Percentiles rank a stretch among this genome's conserved stretches.
phyloP scores from a whole-genome alignment of 2,113 vertebrate genomes.

The Hemibagrus wyckioides region DNA sequence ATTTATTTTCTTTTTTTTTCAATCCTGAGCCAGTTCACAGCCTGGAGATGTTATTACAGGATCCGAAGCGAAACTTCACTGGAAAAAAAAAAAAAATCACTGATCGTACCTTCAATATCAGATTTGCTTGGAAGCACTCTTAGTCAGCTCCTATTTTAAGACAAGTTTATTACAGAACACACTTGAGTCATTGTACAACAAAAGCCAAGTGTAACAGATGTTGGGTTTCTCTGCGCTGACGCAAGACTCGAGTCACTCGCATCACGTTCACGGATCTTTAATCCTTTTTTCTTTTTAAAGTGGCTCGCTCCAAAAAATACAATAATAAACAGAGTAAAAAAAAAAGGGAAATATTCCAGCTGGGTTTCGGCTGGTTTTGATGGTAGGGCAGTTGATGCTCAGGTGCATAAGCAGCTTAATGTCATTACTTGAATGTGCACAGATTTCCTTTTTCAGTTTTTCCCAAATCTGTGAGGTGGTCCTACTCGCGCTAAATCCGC shows the following conservation, averaged over 20 bases:
- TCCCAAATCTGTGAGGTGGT: background rate
- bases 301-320: background rate
- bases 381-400: background rate
- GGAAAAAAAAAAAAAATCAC: background rate
- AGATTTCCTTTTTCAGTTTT: background rate
- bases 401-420: background rate
- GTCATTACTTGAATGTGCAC: background rate
- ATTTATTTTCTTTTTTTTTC: too few relatives aligned
- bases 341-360: background rate
- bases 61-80: background rate
- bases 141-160: background rate
- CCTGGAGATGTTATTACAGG: background rate
- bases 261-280: background rate
- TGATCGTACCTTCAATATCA: background rate
- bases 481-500: background rate
- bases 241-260: background rate
- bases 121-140: background rate
- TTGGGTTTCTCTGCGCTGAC: background rate
- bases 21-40: background rate
- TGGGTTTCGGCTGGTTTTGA: background rate
- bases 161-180: background rate
- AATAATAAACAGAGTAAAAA: background rate
- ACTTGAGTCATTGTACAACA: background rate
- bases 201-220: slow-evolving; percentile 13
- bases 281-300: too few relatives aligned